Evolutionary conservation across 2,113 vertebrate species (phyloP), one percentile per base, ranked within the genome.

Genomic region (Pedionomus torquatus): DNA sequence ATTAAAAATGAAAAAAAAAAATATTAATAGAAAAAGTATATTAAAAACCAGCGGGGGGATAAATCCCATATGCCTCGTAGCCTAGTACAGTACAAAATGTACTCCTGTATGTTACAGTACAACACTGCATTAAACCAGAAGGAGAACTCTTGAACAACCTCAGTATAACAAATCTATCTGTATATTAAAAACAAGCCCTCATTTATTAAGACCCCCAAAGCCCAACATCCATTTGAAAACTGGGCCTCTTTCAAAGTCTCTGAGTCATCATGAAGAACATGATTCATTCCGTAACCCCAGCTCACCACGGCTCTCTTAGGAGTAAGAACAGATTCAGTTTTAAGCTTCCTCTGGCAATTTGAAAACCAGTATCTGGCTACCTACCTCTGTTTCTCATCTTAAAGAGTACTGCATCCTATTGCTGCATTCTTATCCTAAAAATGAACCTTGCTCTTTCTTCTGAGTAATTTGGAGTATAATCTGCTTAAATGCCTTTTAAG

Each of bases 401-500:
- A 71, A 83, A 87, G 37, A 65, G n/a, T 81, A 89, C 95, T 89
- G 83, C 68, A 93, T 86, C 41, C 65, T 68, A 17, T 30, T 93
- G 43, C 66, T 92, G 66, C 83, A 66, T 94, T 94, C 37, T 52
- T 55, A 78, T n/a, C 37, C 46, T 87, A 69, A 91, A 97, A 95
- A 74, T 66, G 78, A 93, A 37, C n/a, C 52, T 76, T 5, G 0
- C 7, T 81, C 31, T 55, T 95, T 85, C 39, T 87, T 86, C 71
- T 92, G 43, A 89, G 33, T 88, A 96, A 96, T 89, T 89, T 93
- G 66, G 94, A 97, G 49, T 20, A 17, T 57, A 75, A 90, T 84
- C 93, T 94, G 41, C 69, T 89, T 90, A 97, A 96, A 90, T 80
- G 70, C 66, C 89, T 96, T 94, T 95, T 93, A 97, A 96, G 95